These are phyloP conservation scores for Asteroscopus sphinx DNA, from an alignment of 2,888 invertebrate genomes.

Conservation along the genomic window DNA sequence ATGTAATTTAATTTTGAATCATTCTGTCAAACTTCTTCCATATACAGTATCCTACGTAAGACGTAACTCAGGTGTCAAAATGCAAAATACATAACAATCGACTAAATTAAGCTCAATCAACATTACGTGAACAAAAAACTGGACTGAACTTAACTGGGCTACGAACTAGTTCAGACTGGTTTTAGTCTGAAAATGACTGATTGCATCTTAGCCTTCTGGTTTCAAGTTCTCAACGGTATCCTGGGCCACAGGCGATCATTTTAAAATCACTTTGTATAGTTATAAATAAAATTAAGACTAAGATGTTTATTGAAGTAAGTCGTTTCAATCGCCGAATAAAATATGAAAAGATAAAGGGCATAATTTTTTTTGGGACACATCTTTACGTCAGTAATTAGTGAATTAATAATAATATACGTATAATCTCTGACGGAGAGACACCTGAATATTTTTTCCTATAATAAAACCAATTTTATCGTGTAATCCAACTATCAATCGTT, in stretches of 20 bases:
- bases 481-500: no score
- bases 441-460: no score
- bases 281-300: no score
- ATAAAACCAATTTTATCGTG: no score
- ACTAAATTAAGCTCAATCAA: conserved; percentile 18
- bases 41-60: background rate
- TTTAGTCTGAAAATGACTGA: conserved; percentile 32
- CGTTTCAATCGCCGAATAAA: no score
- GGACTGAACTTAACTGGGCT: conserved; percentile 37
- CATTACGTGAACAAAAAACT: conserved; percentile 28
- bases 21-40: conserved; percentile 1
- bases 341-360: no score
- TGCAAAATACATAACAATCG: conserved; percentile 24
- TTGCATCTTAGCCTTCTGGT: conserved; percentile 14
- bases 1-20: background rate
- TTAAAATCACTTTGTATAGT: no score
- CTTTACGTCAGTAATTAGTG: no score
- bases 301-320: no score
- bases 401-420: no score
- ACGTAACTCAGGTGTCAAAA: conserved; percentile 37
- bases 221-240: conserved; percentile 21
- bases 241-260: conserved; percentile 11
- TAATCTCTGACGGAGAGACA: no score
- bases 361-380: no score
- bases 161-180: conserved; percentile 30